A percentile compares a stretch with the other conserved stretches of the same genome.
Conservation (phyloP, 2,888 invertebrate genomes). For the Timandra comae region DNA sequence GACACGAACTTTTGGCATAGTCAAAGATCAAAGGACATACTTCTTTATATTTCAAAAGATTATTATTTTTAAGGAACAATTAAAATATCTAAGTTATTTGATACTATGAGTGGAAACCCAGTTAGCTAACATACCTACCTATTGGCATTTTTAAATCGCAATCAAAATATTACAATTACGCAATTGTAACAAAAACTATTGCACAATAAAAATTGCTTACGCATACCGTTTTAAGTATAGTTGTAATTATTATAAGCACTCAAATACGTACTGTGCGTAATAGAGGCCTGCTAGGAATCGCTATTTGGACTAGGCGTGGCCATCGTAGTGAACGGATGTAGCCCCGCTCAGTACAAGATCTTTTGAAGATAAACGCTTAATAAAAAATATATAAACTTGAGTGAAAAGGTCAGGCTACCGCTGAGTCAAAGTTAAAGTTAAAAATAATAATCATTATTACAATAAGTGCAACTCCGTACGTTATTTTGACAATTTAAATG, state of each 20-base stretch:
- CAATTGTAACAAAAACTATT: slow-evolving; percentile 22
- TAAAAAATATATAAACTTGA: slow-evolving; percentile 49
- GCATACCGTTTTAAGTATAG: slow-evolving; percentile 26
- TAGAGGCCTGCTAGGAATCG: slow-evolving; percentile 11
- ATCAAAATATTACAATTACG: slow-evolving; percentile 11
- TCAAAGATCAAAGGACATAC: too few relatives aligned
- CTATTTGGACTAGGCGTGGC: slow-evolving; percentile 54
- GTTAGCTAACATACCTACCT: too few relatives aligned
- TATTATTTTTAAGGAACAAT: too few relatives aligned
- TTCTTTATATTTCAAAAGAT: too few relatives aligned
- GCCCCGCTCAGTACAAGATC: slow-evolving; percentile 63
- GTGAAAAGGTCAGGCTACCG: slow-evolving; percentile 68
- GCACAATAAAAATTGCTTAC: slow-evolving; percentile 27
- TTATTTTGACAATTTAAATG: slow-evolving; percentile 56
- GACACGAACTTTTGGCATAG: too few relatives aligned
- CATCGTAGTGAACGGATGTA: slow-evolving; percentile 67
- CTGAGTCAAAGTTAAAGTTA: slow-evolving; percentile 59
- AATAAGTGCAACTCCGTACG: slow-evolving; percentile 44
- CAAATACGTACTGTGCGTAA: slow-evolving; percentile 37
- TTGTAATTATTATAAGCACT: slow-evolving; percentile 36
- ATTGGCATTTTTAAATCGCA: too few relatives aligned
- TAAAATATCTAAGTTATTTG: too few relatives aligned
- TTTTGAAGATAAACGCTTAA: slow-evolving; percentile 59
- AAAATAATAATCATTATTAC: slow-evolving; percentile 62
- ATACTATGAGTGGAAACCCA: too few relatives aligned